Evolutionary conservation across 2,797 vertebrate species (phyloP).

Genomic region (Euphonia xanthogaster): DNA sequence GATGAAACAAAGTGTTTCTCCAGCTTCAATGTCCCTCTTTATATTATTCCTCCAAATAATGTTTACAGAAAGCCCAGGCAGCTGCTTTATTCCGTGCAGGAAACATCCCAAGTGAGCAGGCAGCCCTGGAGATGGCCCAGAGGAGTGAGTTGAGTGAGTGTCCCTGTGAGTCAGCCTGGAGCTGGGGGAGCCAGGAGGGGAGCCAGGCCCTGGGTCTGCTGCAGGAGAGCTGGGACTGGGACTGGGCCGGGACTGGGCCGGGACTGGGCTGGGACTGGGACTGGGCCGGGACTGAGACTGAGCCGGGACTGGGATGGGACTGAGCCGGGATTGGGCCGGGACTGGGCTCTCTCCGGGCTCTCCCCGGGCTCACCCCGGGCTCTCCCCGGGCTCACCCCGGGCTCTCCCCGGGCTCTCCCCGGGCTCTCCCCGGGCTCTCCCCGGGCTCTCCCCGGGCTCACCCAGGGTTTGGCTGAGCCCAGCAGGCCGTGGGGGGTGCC

Average conservation of each 20-base stretch:
- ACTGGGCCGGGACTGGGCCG: too few species aligned
- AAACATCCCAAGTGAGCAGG: not conserved
- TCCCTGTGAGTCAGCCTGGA: not conserved
- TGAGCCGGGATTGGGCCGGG: too few species aligned
- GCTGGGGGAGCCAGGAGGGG: not conserved
- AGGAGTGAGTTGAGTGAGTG: not conserved
- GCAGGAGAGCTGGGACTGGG: not conserved
- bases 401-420: not conserved
- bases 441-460: not conserved
- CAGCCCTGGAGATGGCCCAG: not conserved
- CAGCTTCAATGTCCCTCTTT: not conserved
- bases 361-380: too few species aligned
- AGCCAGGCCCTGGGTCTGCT: not conserved
- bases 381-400: not conserved
- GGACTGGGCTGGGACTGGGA: too few species aligned
- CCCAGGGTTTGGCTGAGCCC: not conserved
- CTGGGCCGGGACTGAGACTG: too few species aligned
- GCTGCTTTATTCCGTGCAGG: not conserved
- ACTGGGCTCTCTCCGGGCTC: too few species aligned
- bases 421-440: not conserved
- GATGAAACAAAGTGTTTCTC: not conserved
- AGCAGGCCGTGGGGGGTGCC: not conserved
- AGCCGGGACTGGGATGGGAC: too few species aligned
- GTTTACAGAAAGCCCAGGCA: not conserved
- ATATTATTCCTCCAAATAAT: not conserved